Evolutionary conservation across 1,140 invertebrate genomes (phyloP), one percentile per base, ranked within the genome.

Genomic region (Sitodiplosis mosellana): DNA sequence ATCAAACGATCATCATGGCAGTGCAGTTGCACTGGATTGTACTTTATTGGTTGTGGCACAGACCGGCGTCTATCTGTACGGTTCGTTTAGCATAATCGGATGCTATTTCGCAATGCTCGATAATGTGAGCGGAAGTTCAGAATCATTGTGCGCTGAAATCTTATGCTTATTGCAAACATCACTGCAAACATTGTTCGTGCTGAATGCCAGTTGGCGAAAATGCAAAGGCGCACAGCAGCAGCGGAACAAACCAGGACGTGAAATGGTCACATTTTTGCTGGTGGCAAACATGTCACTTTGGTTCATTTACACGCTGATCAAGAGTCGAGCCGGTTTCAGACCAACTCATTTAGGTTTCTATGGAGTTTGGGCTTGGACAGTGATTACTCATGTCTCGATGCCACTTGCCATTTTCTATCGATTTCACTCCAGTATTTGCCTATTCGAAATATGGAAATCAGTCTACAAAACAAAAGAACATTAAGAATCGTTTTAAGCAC

Each of bases 381-480:
- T 89, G 50, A 87, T 91, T 46, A 85, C 81, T 0, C 83, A 87
- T 59, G 75, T 87, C 0, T 83, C 82, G 0, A 83, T 87, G 73
- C 87, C 86, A 0, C 69, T 90, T 27, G 78, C 82, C 1, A 89
- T 90, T 48, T 90, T 89, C 64, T 88, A 86, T 62, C 68, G 86
- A 12, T 90, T 94, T 66, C 87, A 95, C 64, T 91, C 87, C 0
- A 91, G 90, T 1, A 92, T 95, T 46, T 95, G 91, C 59, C 72
- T 96, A 1, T 94, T 92, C 58, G 92, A 96, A 66, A 90, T 95
- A 19, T 96, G 91, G 92, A 93, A 93, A 64, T 77, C 86, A 48
- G 80, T 87, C 22, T 95, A 94, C 65, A 92, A 91, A 46, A 57
- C 60, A 1, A 64, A 64, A 51, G 5, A 50, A 8, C 2, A 43